Percentiles rank a stretch among this genome's conserved stretches.
Conservation (phyloP, 2,888 invertebrate species). For the Leptopilina syphax region DNA sequence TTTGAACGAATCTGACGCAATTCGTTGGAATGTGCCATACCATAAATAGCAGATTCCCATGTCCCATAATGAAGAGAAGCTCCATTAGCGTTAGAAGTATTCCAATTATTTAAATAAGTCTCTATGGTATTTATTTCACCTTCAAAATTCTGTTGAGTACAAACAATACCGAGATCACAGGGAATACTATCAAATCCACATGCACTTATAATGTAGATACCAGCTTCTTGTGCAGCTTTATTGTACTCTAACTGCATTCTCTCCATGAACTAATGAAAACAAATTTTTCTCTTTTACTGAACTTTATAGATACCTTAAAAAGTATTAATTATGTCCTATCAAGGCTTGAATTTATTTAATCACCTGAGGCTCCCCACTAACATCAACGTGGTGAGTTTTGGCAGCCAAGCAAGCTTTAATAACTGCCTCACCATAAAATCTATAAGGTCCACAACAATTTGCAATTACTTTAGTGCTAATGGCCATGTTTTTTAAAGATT, state of each 20-base stretch:
- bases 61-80: slow-evolving; percentile 88
- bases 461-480: slow-evolving; percentile 86
- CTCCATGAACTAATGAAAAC: slow-evolving; percentile 85
- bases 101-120: slow-evolving; percentile 80
- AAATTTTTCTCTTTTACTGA: neutral
- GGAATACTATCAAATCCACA: slow-evolving; percentile 97
- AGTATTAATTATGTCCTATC: neutral
- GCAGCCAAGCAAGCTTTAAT: slow-evolving; percentile 90
- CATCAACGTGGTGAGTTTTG: slow-evolving; percentile 92
- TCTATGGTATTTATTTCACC: slow-evolving; percentile 88
- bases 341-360: neutral
- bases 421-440: slow-evolving; percentile 92
- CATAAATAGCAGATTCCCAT: slow-evolving; percentile 92
- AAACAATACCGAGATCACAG: slow-evolving; percentile 90
- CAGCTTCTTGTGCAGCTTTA: slow-evolving; percentile 85
- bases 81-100: slow-evolving; percentile 60
- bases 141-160: slow-evolving; percentile 86
- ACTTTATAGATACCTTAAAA: neutral
- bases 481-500: slow-evolving; percentile 90
- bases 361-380: slow-evolving; percentile 94
- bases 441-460: slow-evolving; percentile 95
- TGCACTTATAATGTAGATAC: slow-evolving; percentile 92
- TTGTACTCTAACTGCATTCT: slow-evolving; percentile 90
- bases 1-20: slow-evolving; percentile 82
- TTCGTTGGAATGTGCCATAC: slow-evolving; percentile 83